phyloP scores from a whole-genome alignment of 2,113 vertebrate species.

The Eleginops maclovinus region DNA sequence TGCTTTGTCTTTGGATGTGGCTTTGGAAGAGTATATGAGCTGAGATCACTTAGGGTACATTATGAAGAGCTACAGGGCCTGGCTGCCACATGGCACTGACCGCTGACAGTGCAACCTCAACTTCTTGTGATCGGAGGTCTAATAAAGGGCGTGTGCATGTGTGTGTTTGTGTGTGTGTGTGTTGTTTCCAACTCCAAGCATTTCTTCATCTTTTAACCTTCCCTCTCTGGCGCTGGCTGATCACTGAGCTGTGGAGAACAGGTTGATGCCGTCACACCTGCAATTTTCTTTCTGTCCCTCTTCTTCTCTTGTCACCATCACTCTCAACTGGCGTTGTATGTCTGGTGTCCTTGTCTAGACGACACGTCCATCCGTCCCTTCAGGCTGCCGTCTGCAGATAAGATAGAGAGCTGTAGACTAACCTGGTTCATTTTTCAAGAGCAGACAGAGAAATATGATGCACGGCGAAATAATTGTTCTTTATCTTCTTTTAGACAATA shows the following conservation, averaged over 20 bases:
- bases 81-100: slow-evolving; percentile 60
- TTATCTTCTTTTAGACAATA: slow-evolving; percentile 44
- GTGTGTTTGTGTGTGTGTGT: neutral
- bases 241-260: slow-evolving; percentile 71
- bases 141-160: neutral
- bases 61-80: slow-evolving; percentile 13
- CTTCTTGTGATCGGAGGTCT: neutral
- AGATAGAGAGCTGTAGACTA: slow-evolving; percentile 43
- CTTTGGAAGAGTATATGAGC: slow-evolving; percentile 9
- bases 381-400: slow-evolving; percentile 58
- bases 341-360: slow-evolving; percentile 74
- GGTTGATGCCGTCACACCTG: slow-evolving; percentile 73
- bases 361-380: slow-evolving; percentile 68
- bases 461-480: slow-evolving; percentile 54
- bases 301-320: slow-evolving; percentile 59
- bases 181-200: slow-evolving; percentile 24
- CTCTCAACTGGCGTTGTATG: slow-evolving; percentile 57
- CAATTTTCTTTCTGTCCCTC: slow-evolving; percentile 61
- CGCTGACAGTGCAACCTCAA: slow-evolving; percentile 45
- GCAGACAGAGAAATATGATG: slow-evolving; percentile 58
- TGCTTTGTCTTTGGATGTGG: slow-evolving; percentile 37
- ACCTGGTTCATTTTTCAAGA: slow-evolving; percentile 57
- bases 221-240: slow-evolving; percentile 37
- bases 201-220: slow-evolving; percentile 33
- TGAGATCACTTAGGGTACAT: slow-evolving; percentile 38